phyloP scores from a whole-genome alignment of 1,140 invertebrate genomes.

The Lethocerus indicus region DNA sequence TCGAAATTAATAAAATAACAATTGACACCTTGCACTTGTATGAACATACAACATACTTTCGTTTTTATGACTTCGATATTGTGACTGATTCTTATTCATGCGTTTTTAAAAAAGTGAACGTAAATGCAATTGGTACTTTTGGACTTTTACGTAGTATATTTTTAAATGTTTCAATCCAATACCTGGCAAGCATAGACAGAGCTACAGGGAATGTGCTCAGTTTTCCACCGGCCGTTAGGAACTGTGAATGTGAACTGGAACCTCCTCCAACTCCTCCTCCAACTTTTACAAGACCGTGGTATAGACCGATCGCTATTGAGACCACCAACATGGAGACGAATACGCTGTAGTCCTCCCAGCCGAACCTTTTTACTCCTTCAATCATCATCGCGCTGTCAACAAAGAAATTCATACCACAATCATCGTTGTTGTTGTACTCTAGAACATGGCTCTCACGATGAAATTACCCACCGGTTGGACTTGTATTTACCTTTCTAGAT shows the following conservation, averaged over 20 bases:
- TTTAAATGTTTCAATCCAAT: neutral
- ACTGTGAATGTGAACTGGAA: constrained; percentile 17
- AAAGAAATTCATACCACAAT: no score
- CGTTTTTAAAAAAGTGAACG: neutral
- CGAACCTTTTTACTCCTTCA: constrained; percentile 18
- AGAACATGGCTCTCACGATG: no score
- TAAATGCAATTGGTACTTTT: neutral
- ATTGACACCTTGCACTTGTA: neutral
- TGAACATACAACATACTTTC: neutral
- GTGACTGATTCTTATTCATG: neutral
- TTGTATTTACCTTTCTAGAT: no score
- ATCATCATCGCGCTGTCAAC: no score
- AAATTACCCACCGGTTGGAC: no score
- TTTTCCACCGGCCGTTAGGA: constrained; percentile 22
- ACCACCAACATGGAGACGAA: constrained; percentile 46
- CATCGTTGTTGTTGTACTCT: no score
- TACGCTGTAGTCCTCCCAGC: constrained; percentile 44
- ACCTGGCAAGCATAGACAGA: constrained; percentile 26
- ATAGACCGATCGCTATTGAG: constrained; percentile 58
- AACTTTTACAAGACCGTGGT: constrained; percentile 44
- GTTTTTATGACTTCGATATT: no score
- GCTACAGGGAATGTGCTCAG: constrained; percentile 25
- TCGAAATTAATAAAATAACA: neutral
- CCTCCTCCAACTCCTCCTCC: constrained; percentile 31
- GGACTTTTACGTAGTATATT: neutral